Evolutionary conservation across 2,797 vertebrate species (phyloP).

Genomic region (Gephyroberyx darwinii): DNA sequence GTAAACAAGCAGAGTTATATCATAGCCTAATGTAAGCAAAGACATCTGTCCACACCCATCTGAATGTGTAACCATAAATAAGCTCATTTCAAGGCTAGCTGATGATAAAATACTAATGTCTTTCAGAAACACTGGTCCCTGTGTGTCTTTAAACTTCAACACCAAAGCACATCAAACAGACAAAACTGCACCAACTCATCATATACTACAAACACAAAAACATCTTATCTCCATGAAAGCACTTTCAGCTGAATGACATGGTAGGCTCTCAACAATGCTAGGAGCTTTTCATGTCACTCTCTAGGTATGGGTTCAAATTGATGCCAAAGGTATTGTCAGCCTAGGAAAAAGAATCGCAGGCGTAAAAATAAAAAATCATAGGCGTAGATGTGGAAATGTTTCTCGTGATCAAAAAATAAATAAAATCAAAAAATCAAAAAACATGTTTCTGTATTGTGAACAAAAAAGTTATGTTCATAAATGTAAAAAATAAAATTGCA

Average conservation of each 20-base stretch:
- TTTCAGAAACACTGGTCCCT: background rate
- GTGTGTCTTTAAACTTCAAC: background rate
- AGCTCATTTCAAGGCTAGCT: background rate
- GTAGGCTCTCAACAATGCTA: background rate
- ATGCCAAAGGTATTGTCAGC: too few species aligned
- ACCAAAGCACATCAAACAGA: background rate
- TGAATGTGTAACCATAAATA: background rate
- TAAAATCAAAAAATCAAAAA: too few species aligned
- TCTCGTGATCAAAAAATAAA: too few species aligned
- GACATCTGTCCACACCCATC: slow-evolving; percentile 53
- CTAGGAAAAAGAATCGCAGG: too few species aligned
- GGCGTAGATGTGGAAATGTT: too few species aligned
- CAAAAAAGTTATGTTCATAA: too few species aligned
- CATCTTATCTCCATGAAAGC: background rate
- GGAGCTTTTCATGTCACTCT: background rate
- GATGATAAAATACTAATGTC: background rate
- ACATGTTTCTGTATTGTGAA: too few species aligned
- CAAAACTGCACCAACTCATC: background rate
- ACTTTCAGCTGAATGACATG: background rate
- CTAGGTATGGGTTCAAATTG: too few species aligned
- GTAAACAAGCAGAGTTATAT: slow-evolving; percentile 52
- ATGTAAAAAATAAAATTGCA: too few species aligned
- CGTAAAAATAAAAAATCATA: too few species aligned
- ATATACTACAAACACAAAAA: background rate
- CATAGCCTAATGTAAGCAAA: slow-evolving; percentile 51